Evolutionary conservation across 2,113 vertebrate species (phyloP).

Genomic region (Oplegnathus fasciatus): DNA sequence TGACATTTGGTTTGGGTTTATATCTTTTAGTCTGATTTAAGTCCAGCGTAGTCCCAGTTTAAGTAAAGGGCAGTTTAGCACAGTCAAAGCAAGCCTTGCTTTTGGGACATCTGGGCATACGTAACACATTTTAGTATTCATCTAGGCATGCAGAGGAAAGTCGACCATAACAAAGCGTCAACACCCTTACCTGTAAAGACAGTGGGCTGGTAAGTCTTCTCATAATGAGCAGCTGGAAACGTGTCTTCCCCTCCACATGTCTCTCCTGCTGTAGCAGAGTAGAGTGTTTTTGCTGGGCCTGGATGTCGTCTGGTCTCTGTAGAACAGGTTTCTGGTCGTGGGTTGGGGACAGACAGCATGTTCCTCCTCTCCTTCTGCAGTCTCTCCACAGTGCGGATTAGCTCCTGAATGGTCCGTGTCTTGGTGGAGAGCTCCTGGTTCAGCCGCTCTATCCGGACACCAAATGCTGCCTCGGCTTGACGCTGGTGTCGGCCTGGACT

Average conservation of each 20-base stretch:
- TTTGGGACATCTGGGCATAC: neutral
- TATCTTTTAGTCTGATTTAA: neutral
- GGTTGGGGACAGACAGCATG: slow-evolving; percentile 82
- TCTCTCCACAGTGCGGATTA: slow-evolving; percentile 90
- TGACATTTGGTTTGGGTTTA: neutral
- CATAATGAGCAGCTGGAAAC: slow-evolving; percentile 75
- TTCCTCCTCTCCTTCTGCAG: slow-evolving; percentile 90
- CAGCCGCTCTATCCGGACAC: slow-evolving; percentile 85
- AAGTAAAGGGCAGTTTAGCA: neutral
- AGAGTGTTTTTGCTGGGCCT: neutral
- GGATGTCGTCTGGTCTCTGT: slow-evolving; percentile 32
- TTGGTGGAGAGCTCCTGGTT: slow-evolving; percentile 89
- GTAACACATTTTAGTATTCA: neutral
- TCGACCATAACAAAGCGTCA: neutral
- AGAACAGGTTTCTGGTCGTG: neutral
- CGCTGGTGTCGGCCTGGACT: slow-evolving; percentile 77
- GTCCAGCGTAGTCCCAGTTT: too few species aligned
- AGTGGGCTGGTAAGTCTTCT: slow-evolving; percentile 87
- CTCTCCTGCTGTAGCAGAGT: neutral
- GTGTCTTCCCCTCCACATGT: neutral
- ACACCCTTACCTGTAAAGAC: slow-evolving; percentile 78
- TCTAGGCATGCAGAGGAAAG: neutral
- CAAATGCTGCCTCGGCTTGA: slow-evolving; percentile 84
- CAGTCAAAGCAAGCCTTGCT: neutral
- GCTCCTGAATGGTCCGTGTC: slow-evolving; percentile 89